These are phyloP conservation scores for Ypsolopha sequella DNA, from an alignment of 2,888 invertebrate genomes.

Conservation along the genomic window DNA sequence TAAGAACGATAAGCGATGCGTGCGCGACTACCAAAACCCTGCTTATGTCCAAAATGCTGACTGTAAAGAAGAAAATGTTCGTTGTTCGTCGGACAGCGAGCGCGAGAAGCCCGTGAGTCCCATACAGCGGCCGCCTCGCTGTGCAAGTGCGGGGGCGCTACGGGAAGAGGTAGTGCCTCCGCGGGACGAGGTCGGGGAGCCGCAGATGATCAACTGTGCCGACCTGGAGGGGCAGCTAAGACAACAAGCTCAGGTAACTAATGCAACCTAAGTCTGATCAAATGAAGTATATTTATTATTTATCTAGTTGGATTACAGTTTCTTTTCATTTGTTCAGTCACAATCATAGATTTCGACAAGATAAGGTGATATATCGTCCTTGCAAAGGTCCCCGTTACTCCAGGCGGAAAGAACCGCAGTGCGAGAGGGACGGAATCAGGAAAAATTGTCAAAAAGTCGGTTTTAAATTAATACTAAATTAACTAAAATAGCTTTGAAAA, in stretches of 20 bases:
- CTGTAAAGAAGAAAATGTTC: conserved; percentile 19
- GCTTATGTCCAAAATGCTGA: conserved; percentile 4
- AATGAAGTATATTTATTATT: no score
- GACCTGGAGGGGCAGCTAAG: conserved; percentile 13
- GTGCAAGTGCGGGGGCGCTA: conserved; percentile 8
- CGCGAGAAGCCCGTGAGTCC: conserved; percentile 7
- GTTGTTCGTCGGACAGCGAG: conserved; percentile 15
- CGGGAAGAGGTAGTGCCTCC: background rate
- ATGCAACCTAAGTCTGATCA: no score
- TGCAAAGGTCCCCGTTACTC: no score
- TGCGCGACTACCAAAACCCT: conserved; percentile 31
- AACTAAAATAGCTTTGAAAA: no score
- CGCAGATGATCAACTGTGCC: conserved; percentile 14
- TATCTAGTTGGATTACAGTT: no score
- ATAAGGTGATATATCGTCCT: no score
- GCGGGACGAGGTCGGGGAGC: background rate
- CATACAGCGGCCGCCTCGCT: conserved; percentile 7
- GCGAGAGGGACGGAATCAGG: no score
- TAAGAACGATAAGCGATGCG: conserved; percentile 18
- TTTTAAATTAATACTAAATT: no score
- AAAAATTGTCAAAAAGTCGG: no score
- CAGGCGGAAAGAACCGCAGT: no score
- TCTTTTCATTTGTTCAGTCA: no score
- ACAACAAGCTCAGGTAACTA: conserved; percentile 6
- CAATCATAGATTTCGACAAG: no score